These are phyloP conservation scores for Lethenteron camtschaticum DNA, from an alignment of 2,113 vertebrate species.

Conservation along the genomic window DNA sequence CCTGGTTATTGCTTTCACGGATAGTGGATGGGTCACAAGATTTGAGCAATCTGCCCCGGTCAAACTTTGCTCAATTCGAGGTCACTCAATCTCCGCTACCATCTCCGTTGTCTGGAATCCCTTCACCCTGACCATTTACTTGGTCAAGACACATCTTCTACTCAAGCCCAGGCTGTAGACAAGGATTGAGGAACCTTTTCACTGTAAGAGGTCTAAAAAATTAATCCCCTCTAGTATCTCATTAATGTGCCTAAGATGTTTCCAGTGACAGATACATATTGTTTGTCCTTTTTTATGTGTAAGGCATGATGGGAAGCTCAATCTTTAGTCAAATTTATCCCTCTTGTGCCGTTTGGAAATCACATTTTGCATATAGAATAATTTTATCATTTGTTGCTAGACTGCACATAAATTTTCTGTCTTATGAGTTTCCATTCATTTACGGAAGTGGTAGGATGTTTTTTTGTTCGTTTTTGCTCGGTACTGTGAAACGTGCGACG, in stretches of 20 bases:
- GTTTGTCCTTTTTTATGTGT: too few species aligned
- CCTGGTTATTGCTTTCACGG: conserved; percentile 4
- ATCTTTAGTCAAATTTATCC: too few species aligned
- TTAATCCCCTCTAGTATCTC: too few species aligned
- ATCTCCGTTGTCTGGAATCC: neutral
- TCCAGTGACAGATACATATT: too few species aligned
- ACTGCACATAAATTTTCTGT: neutral
- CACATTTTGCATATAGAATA: neutral
- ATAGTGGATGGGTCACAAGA: neutral
- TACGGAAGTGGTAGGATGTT: neutral
- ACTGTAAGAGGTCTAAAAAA: too few species aligned
- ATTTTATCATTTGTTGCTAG: neutral
- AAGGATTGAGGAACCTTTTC: too few species aligned
- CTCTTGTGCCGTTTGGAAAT: neutral
- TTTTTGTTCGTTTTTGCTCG: neutral
- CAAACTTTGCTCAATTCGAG: neutral
- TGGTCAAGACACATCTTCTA: neutral
- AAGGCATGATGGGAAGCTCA: too few species aligned
- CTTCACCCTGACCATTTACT: neutral
- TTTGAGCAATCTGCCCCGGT: neutral
- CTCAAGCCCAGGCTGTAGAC: neutral
- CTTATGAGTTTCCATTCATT: neutral
- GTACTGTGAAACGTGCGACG: neutral
- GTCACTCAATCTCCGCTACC: neutral
- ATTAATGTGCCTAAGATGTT: too few species aligned